These are phyloP conservation scores for Ephialtes manifestator DNA, from an alignment of 2,888 invertebrate species.

Conservation along the genomic window DNA sequence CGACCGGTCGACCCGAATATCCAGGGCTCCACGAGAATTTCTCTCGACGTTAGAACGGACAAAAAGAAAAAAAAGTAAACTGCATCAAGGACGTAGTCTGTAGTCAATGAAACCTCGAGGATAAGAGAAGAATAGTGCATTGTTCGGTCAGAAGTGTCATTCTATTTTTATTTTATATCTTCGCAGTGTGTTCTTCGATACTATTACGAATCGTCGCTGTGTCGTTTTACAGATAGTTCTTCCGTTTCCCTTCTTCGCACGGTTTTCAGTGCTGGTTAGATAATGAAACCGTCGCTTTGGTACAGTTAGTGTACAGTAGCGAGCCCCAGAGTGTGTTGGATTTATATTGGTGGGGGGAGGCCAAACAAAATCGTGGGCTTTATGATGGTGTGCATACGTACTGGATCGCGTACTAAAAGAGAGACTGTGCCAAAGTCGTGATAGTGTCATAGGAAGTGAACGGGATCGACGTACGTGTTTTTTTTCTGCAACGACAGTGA, in stretches of 20 bases:
- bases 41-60: neutral
- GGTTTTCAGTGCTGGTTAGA: slow-evolving; percentile 1
- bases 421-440: slow-evolving; percentile 7
- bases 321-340: neutral
- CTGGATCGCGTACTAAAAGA: neutral
- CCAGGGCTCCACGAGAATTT: neutral
- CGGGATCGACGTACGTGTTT: slow-evolving; percentile 34
- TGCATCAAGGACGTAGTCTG: neutral
- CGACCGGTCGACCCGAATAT: slow-evolving; percentile 34
- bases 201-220: neutral
- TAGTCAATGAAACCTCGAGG: neutral
- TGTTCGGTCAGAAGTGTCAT: neutral
- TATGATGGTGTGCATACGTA: neutral
- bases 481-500: slow-evolving; percentile 7
- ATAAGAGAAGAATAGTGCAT: neutral
- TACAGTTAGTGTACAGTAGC: neutral
- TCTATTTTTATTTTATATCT: neutral
- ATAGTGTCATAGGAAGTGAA: slow-evolving; percentile 57
- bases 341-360: neutral
- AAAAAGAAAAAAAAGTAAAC: neutral
- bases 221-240: neutral
- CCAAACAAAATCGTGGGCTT: neutral
- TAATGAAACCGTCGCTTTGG: slow-evolving; percentile 4
- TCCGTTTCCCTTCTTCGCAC: neutral
- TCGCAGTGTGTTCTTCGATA: neutral